These are phyloP conservation scores for Pseudonaja textilis DNA, from an alignment of 2,113 vertebrate genomes.

Conservation along the genomic window DNA sequence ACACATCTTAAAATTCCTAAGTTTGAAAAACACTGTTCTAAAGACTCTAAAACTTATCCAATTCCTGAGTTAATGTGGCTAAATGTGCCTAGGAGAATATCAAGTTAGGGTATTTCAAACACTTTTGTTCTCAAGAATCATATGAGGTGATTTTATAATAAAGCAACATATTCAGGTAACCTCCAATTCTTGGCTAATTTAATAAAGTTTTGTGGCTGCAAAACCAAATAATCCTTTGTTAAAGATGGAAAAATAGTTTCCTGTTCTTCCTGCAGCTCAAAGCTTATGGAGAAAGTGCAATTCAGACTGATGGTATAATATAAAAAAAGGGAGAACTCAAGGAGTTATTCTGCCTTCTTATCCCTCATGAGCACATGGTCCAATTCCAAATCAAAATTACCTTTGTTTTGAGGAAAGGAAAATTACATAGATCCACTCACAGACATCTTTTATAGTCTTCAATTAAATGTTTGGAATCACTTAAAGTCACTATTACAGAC, in stretches of 20 bases:
- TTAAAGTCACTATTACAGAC: background rate
- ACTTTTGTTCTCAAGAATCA: constrained; percentile 53
- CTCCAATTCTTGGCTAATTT: constrained; percentile 48
- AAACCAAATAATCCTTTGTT: constrained; percentile 38
- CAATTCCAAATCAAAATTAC: background rate
- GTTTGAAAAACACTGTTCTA: background rate
- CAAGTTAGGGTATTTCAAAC: constrained; percentile 47
- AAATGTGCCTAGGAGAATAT: constrained; percentile 50
- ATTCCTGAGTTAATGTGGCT: constrained; percentile 55
- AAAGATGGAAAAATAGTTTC: constrained; percentile 29
- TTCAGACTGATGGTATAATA: background rate
- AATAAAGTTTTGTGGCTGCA: constrained; percentile 47
- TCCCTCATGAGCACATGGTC: background rate
- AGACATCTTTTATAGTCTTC: background rate
- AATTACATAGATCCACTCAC: background rate
- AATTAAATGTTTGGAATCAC: background rate
- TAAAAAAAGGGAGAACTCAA: background rate
- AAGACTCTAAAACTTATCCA: constrained; percentile 61
- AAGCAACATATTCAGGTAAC: constrained; percentile 55
- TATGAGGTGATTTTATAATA: constrained; percentile 62
- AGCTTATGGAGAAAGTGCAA: background rate
- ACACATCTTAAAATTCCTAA: background rate
- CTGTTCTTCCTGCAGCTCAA: background rate
- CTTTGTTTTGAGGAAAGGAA: background rate
- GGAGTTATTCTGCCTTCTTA: background rate